Evolutionary conservation across 2,113 vertebrate genomes (phyloP).

Genomic region (Spizaetus ornatus): DNA sequence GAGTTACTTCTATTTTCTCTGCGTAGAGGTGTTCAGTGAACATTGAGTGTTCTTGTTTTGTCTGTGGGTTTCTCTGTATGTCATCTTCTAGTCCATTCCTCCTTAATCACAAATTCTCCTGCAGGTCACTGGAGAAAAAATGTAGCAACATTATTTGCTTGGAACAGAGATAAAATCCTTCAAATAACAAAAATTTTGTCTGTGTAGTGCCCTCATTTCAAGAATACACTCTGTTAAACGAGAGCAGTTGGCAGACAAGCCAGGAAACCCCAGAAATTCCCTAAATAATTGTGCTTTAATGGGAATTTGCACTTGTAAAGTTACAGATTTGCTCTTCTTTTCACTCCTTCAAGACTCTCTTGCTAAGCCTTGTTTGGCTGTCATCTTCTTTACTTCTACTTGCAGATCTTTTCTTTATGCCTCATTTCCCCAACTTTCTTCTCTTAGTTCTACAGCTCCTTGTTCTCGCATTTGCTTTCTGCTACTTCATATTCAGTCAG

Average conservation of each 20-base stretch:
- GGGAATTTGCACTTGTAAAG: neutral
- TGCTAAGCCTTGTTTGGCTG: neutral
- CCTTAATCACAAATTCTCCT: constrained; percentile 60
- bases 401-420: neutral
- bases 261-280: neutral
- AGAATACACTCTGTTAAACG: neutral
- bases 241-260: neutral
- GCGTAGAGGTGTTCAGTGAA: neutral
- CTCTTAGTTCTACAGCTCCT: neutral
- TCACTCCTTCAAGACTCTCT: neutral
- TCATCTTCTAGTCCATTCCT: neutral
- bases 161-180: neutral
- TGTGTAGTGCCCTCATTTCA: neutral
- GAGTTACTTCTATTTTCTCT: constrained; percentile 35
- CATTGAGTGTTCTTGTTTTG: neutral
- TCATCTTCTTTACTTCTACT: neutral
- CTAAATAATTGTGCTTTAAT: neutral
- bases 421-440: neutral
- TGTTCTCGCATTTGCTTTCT: neutral
- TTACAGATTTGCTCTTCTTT: neutral
- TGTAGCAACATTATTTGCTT: neutral
- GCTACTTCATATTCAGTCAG: rapidly evolving
- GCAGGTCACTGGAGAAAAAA: constrained; percentile 46
- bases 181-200: neutral
- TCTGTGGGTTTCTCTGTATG: neutral